phyloP scores from a whole-genome alignment of 2,113 vertebrate species.

The Echinops telfairi region DNA sequence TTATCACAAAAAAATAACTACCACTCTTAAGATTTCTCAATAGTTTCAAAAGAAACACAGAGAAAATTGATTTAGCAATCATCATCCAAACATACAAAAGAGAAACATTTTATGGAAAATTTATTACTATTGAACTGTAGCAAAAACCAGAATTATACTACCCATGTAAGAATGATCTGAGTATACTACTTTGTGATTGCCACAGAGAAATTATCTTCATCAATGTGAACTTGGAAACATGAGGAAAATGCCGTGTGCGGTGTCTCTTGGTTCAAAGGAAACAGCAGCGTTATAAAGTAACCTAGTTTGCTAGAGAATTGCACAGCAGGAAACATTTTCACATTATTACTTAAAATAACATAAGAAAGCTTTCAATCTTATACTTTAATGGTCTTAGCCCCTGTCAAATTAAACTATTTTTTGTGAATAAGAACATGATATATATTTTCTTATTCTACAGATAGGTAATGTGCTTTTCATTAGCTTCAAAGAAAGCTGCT shows the following conservation, averaged over 20 bases:
- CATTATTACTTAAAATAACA: slow-evolving; percentile 79
- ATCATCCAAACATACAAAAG: slow-evolving; percentile 50
- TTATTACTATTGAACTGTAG: slow-evolving; percentile 66
- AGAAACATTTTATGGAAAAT: slow-evolving; percentile 52
- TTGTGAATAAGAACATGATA: slow-evolving; percentile 70
- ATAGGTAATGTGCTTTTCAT: too few relatives aligned
- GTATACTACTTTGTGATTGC: slow-evolving; percentile 77
- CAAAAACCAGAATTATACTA: slow-evolving; percentile 77
- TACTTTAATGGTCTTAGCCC: slow-evolving; percentile 69
- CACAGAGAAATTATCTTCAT: slow-evolving; percentile 79
- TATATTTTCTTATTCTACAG: too few relatives aligned
- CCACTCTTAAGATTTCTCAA: slow-evolving; percentile 43
- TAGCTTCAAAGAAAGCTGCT: too few relatives aligned
- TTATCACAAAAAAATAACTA: slow-evolving; percentile 26
- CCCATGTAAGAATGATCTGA: slow-evolving; percentile 67
- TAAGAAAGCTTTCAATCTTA: slow-evolving; percentile 78
- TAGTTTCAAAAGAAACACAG: slow-evolving; percentile 50
- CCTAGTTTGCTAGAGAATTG: slow-evolving; percentile 61
- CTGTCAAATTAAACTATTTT: slow-evolving; percentile 79
- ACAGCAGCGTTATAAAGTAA: slow-evolving; percentile 66
- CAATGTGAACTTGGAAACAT: slow-evolving; percentile 74
- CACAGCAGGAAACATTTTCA: slow-evolving; percentile 69
- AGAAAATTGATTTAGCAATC: not conserved
- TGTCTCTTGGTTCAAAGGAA: slow-evolving; percentile 72
- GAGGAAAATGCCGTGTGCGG: slow-evolving; percentile 57